phyloP scores from a whole-genome alignment of 1,140 invertebrate species.

The Ericerus pela region DNA sequence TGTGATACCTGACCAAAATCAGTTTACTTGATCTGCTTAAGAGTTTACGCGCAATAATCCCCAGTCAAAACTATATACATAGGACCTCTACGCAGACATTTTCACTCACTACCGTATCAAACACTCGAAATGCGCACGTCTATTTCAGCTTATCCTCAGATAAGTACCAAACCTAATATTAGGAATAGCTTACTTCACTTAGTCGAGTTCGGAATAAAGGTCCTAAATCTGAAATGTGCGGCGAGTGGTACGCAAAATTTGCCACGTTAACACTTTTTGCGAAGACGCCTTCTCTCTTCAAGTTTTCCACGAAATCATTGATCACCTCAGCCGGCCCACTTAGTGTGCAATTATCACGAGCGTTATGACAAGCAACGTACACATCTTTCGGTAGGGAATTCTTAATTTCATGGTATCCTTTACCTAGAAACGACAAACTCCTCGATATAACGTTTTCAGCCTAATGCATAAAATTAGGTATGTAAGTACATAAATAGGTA shows the following conservation, averaged over 20 bases:
- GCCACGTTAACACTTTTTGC: conserved; percentile 50
- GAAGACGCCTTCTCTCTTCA: conserved; percentile 57
- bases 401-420: conserved; percentile 41
- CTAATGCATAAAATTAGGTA: too few species aligned
- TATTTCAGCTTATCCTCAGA: too few species aligned
- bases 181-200: conserved; percentile 39
- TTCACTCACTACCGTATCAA: too few species aligned
- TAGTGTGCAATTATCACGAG: conserved; percentile 49
- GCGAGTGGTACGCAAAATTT: conserved; percentile 60
- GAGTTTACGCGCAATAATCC: too few species aligned
- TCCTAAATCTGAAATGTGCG: conserved; percentile 53
- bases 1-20: too few species aligned
- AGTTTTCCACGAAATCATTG: conserved; percentile 29
- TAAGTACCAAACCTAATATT: too few species aligned
- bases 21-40: too few species aligned
- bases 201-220: conserved; percentile 55
- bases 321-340: conserved; percentile 45
- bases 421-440: conserved; percentile 35
- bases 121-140: too few species aligned
- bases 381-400: conserved; percentile 44
- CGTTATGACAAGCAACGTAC: conserved; percentile 56
- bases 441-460: too few species aligned
- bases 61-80: too few species aligned
- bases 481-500: too few species aligned
- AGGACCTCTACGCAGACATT: too few species aligned